phyloP scores from a whole-genome alignment of 2,888 invertebrate genomes.

The Masnerella sp. region DNA sequence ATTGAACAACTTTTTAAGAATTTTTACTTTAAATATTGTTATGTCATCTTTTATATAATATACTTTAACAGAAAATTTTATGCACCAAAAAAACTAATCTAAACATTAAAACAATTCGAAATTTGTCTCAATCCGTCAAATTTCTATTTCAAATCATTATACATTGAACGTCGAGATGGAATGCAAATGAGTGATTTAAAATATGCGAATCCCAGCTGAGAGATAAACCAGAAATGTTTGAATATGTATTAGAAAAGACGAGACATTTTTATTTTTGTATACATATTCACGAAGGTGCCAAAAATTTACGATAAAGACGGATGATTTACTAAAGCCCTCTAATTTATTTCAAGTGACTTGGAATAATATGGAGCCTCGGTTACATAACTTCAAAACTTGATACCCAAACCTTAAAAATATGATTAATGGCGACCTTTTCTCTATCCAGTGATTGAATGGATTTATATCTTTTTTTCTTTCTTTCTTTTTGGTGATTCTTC shows the following conservation, averaged over 20 bases:
- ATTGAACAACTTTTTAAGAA: too few relatives aligned
- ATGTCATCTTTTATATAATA: too few relatives aligned
- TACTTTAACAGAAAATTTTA: too few relatives aligned
- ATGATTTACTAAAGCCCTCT: slow-evolving; percentile 12
- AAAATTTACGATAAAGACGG: slow-evolving; percentile 4
- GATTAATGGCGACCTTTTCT: slow-evolving; percentile 32
- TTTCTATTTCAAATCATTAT: slow-evolving; percentile 7
- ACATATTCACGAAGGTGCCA: slow-evolving; percentile 29
- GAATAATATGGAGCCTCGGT: neutral
- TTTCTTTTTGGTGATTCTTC: too few relatives aligned
- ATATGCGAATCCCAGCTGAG: too few relatives aligned
- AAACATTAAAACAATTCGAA: too few relatives aligned
- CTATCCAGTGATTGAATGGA: neutral
- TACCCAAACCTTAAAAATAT: slow-evolving; percentile 3
- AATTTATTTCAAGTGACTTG: slow-evolving; percentile 5
- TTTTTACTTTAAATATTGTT: too few relatives aligned
- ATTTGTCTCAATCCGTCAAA: too few relatives aligned
- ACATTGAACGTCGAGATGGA: neutral
- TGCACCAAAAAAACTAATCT: too few relatives aligned
- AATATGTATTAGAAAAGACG: slow-evolving; percentile 37
- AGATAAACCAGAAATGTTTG: slow-evolving; percentile 40
- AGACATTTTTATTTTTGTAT: slow-evolving; percentile 14
- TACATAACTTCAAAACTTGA: slow-evolving; percentile 8
- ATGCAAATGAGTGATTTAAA: slow-evolving; percentile 23
- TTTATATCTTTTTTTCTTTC: neutral